Evolutionary conservation across 2,888 invertebrate species (phyloP).

Genomic region (Idaea straminata): DNA sequence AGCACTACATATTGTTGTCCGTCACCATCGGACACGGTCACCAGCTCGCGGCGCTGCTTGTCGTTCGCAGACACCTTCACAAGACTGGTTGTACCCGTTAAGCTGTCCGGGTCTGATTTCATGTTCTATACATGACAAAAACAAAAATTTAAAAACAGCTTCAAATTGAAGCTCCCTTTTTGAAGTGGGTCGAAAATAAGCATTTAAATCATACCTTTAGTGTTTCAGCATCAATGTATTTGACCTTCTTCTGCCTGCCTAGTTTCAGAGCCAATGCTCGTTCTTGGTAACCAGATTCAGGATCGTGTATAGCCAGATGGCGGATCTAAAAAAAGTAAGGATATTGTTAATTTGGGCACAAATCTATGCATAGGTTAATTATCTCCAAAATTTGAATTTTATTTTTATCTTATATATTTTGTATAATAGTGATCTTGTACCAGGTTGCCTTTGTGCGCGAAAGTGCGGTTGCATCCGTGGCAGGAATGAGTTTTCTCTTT

Average conservation of each 20-base stretch:
- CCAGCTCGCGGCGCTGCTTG: constrained; percentile 53
- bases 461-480: constrained; percentile 87
- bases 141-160: not conserved
- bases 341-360: not conserved
- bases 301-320: constrained; percentile 95
- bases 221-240: constrained; percentile 75
- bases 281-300: constrained; percentile 87
- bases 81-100: constrained; percentile 23
- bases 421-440: not conserved
- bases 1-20: constrained; percentile 94
- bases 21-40: constrained; percentile 59
- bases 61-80: constrained; percentile 45
- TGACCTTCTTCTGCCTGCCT: constrained; percentile 88
- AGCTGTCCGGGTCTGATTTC: constrained; percentile 12
- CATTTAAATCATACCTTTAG: constrained; percentile 41
- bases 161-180: too few relatives aligned
- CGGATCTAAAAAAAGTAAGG: constrained; percentile 75
- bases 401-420: too few relatives aligned
- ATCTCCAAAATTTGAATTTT: too few relatives aligned
- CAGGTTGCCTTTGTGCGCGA: constrained; percentile 94
- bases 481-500: constrained; percentile 95
- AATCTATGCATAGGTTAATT: too few relatives aligned
- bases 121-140: constrained; percentile 7
- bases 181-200: not conserved
- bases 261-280: constrained; percentile 87